Percentiles rank a stretch among this genome's conserved stretches.
Conservation (phyloP, 1,140 invertebrate species). For the Drosophila micromelanica region DNA sequence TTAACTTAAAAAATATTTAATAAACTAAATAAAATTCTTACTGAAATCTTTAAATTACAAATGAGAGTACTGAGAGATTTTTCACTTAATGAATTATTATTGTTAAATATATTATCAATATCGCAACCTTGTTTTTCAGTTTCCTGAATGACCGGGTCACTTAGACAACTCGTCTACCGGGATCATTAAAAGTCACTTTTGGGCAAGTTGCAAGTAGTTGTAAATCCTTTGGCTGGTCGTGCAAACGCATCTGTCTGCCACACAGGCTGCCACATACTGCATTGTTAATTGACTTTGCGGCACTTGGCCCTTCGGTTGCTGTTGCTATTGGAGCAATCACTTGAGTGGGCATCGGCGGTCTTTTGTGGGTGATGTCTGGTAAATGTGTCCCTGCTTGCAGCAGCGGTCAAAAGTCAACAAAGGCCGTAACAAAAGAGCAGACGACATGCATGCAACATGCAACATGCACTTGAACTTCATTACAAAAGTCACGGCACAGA, state of each 20-base stretch:
- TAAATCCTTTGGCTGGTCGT: too few species aligned
- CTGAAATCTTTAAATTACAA: too few species aligned
- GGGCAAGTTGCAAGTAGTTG: background rate
- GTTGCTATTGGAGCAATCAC: constrained; percentile 13
- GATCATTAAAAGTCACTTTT: background rate
- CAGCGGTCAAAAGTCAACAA: constrained; percentile 70
- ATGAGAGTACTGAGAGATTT: too few species aligned
- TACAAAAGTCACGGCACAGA: constrained; percentile 59
- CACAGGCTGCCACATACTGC: constrained; percentile 9
- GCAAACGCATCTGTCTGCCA: constrained; percentile 1
- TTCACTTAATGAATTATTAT: too few species aligned
- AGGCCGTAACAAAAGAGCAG: constrained; percentile 44
- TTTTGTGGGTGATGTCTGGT: background rate
- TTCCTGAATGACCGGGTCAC: background rate
- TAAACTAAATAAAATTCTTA: too few species aligned
- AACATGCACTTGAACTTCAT: constrained; percentile 74
- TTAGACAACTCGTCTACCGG: background rate
- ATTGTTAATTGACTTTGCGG: constrained; percentile 71
- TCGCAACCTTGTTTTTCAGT: background rate
- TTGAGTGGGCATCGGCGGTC: background rate
- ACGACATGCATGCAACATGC: constrained; percentile 52
- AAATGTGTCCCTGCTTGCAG: constrained; percentile 40
- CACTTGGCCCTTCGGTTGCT: constrained; percentile 46
- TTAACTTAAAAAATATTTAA: too few species aligned
- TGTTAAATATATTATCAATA: too few species aligned